Percentiles rank a stretch among this genome's conserved stretches.
These are phyloP conservation scores for Tetragonula clypearis DNA, from an alignment of 1,140 invertebrate species.

Conservation along the genomic window DNA sequence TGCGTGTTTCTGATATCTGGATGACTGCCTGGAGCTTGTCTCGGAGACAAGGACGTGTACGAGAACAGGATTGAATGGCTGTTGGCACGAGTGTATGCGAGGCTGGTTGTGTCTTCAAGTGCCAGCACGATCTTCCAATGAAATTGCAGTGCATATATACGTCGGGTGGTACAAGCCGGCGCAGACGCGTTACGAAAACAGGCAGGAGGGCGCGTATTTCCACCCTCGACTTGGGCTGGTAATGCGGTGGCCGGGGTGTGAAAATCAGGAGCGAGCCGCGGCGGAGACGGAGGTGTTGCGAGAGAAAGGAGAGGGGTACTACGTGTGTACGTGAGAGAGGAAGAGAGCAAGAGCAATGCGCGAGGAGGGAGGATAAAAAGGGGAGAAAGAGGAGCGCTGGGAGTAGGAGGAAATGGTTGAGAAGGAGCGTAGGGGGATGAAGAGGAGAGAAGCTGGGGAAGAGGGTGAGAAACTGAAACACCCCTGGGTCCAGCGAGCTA, in stretches of 20 bases:
- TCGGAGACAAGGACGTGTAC: conserved; percentile 24
- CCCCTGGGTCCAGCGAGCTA: conserved; percentile 61
- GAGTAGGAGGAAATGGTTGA: not conserved
- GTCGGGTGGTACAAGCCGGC: conserved; percentile 58
- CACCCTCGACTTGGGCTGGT: conserved; percentile 70
- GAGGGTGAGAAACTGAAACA: conserved; percentile 70
- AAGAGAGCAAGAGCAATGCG: conserved; percentile 22
- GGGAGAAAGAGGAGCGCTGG: conserved; percentile 57
- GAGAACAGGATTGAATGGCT: conserved; percentile 15
- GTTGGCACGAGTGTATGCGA: conserved; percentile 8
- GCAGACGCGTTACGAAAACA: conserved; percentile 65
- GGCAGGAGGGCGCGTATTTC: conserved; percentile 58
- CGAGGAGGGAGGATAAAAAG: conserved; percentile 52
- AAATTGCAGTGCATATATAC: conserved; percentile 67
- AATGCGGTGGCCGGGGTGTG: conserved; percentile 76
- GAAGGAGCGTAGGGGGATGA: conserved; percentile 38
- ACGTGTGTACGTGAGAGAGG: not conserved
- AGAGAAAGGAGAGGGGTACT: conserved; percentile 12
- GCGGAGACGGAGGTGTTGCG: conserved; percentile 53
- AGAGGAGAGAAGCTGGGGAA: not conserved
- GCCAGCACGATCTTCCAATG: conserved; percentile 75
- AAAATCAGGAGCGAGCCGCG: conserved; percentile 77
- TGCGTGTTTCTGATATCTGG: conserved; percentile 20
- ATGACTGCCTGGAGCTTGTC: conserved; percentile 26
- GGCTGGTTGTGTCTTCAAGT: conserved; percentile 56